A percentile compares a stretch with the other conserved stretches of the same genome.
Evolutionary conservation across 2,113 vertebrate genomes (phyloP).

Genomic region (Garra rufa): DNA sequence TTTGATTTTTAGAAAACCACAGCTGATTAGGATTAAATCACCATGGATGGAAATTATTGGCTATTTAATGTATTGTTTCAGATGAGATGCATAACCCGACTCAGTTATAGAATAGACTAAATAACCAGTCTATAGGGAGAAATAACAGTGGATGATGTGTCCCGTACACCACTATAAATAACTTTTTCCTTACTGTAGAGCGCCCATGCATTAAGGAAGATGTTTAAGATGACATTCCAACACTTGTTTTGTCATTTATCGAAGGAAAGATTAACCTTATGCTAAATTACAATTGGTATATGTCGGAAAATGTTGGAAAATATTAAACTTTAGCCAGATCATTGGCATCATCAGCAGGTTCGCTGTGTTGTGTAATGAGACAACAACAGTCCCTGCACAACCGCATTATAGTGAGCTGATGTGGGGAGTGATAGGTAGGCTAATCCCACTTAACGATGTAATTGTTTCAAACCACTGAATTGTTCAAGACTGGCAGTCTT

Average conservation of each 20-base stretch:
- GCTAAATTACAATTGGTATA: background rate
- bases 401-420: background rate
- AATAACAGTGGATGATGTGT: background rate
- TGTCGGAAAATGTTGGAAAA: background rate
- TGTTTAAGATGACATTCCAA: background rate
- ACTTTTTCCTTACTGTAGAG: constrained; percentile 25
- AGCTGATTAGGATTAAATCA: background rate
- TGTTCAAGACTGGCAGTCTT: background rate
- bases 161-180: constrained; percentile 32
- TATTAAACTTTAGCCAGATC: background rate
- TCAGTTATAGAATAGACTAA: background rate
- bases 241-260: background rate
- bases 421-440: background rate
- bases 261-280: background rate
- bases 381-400: background rate
- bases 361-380: constrained; percentile 20
- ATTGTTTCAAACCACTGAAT: constrained; percentile 14
- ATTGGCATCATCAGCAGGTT: background rate
- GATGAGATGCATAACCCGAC: background rate
- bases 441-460: constrained; percentile 7
- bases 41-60: too few relatives aligned
- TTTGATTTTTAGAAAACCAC: background rate
- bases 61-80: background rate
- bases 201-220: background rate
- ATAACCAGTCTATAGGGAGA: background rate